A percentile compares a stretch with the other conserved stretches of the same genome.
These are phyloP conservation scores for Apteryx owenii DNA, from an alignment of 2,113 vertebrate species.

Conservation along the genomic window DNA sequence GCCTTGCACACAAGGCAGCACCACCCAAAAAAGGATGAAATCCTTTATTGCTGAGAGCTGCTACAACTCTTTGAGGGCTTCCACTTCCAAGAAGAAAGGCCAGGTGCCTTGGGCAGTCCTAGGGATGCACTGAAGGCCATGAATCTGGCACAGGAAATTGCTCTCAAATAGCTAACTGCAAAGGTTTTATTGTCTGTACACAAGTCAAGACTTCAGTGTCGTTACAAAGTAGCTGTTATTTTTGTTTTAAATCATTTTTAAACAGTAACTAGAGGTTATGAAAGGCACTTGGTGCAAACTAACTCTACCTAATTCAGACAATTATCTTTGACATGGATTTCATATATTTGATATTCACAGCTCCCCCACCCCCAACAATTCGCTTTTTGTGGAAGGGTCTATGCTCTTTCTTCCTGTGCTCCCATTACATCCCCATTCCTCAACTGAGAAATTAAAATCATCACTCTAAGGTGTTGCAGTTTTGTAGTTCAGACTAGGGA, in stretches of 20 bases:
- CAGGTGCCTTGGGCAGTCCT: neutral
- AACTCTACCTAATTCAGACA: neutral
- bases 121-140: fast-evolving
- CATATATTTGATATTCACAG: neutral
- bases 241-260: neutral
- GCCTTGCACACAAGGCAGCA: neutral
- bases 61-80: neutral
- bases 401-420: neutral
- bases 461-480: neutral
- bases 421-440: neutral
- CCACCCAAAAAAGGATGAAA: neutral
- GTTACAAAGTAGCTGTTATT: neutral
- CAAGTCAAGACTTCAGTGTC: neutral
- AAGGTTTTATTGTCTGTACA: neutral
- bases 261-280: neutral
- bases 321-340: neutral
- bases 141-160: neutral
- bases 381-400: neutral
- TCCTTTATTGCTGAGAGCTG: neutral
- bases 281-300: neutral
- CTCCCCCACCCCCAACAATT: fast-evolving
- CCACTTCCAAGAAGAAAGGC: neutral
- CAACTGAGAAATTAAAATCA: neutral
- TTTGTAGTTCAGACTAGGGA: neutral
- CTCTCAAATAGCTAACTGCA: neutral